Conservation (phyloP, 2,888 invertebrate species). For the Ectobius pallidus region DNA sequence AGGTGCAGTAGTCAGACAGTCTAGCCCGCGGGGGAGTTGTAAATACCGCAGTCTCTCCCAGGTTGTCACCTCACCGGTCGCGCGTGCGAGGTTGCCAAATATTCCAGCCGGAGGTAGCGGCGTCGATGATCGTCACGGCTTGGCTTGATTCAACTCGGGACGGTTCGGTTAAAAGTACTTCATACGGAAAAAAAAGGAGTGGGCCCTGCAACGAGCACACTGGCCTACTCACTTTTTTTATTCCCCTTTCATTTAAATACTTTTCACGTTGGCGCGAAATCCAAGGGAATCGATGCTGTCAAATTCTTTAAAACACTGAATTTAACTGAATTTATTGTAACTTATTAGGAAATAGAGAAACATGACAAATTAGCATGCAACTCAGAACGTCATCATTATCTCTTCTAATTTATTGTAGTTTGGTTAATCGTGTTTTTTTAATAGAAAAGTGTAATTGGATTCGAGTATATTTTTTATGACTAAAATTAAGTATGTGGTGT, state of each 20-base stretch:
- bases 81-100: constrained; percentile 37
- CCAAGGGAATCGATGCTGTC: constrained; percentile 8
- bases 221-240: constrained; percentile 13
- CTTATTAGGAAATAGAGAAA: too few relatives aligned
- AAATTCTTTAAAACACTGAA: too few relatives aligned
- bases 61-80: constrained; percentile 38
- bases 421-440: too few relatives aligned
- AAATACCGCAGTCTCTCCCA: constrained; percentile 42
- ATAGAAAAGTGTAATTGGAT: too few relatives aligned
- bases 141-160: constrained; percentile 34
- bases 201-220: constrained; percentile 36
- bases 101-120: constrained; percentile 29
- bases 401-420: too few relatives aligned
- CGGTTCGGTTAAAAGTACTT: constrained; percentile 36
- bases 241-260: constrained; percentile 20
- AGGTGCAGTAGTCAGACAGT: constrained; percentile 20
- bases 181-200: constrained; percentile 32
- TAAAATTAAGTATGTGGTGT: too few relatives aligned
- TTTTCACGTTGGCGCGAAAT: constrained; percentile 22
- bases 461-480: too few relatives aligned
- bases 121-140: constrained; percentile 35
- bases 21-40: constrained; percentile 40
- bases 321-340: too few relatives aligned
- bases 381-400: too few relatives aligned
- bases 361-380: too few relatives aligned